These are phyloP conservation scores for Hoplodrina ambigua DNA, from an alignment of 2,888 invertebrate genomes.

Conservation along the genomic window DNA sequence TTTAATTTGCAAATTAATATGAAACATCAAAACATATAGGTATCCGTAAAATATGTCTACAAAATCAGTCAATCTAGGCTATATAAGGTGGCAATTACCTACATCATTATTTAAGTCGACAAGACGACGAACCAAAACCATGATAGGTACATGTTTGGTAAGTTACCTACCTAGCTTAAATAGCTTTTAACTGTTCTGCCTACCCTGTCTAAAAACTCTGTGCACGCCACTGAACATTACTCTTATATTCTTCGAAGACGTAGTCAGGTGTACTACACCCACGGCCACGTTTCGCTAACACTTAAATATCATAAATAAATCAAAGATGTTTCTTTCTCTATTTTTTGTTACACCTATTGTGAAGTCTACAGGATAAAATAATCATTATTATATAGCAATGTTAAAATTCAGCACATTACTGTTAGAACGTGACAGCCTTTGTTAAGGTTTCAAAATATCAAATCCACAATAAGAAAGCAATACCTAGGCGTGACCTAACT, in stretches of 20 bases:
- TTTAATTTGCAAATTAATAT: too few species aligned
- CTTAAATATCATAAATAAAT: not conserved
- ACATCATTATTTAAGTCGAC: too few species aligned
- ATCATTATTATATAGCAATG: not conserved
- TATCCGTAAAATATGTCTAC: too few species aligned
- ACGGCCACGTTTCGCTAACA: not conserved
- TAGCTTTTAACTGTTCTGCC: too few species aligned
- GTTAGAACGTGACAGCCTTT: constrained; percentile 15
- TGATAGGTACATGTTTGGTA: too few species aligned
- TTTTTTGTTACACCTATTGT: not conserved
- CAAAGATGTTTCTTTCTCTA: not conserved
- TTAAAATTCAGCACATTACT: constrained; percentile 16
- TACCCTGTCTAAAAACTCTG: too few species aligned
- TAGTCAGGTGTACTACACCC: not conserved
- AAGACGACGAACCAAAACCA: too few species aligned
- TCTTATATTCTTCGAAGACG: not conserved
- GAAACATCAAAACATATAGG: too few species aligned
- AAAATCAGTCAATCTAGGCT: too few species aligned
- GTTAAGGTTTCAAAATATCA: constrained; percentile 25
- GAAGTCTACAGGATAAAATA: not conserved
- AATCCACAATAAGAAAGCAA: constrained; percentile 4
- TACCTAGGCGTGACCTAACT: constrained; percentile 26
- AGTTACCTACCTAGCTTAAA: too few species aligned
- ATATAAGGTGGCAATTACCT: too few species aligned
- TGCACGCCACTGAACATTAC: too few species aligned